Base-by-base conservation (phyloP, 2,797 vertebrate species). In the Neopelma chrysocephalum region DNA sequence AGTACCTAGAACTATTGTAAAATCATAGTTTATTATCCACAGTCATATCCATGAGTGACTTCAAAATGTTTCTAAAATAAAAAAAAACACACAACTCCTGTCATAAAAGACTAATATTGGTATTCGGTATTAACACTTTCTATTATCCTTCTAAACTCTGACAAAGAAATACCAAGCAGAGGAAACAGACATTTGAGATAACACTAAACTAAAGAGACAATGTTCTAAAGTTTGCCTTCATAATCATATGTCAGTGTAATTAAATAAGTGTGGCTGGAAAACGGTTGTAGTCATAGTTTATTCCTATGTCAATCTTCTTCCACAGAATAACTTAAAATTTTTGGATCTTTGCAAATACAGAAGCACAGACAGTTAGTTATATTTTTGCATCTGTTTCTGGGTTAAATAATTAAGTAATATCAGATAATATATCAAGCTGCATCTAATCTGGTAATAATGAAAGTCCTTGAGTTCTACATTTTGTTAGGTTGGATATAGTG, bases 31-130 rank as follows among this genome's bases (percentile, higher is more conserved):
- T 42, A 78, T 60, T 80, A 58, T 29, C n/a, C n/a, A 51, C 13
- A 31, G 20, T 75, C 34, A 92, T n/a, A 68, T 43, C 66, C 5
- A 68, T 15, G 15, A 56, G 36, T 34, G 50, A 66, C 14, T 66
- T 79, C 23, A 80, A 72, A 43, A 27, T 84, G 14, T 1, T 1
- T 45, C 20, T 61, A 70, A 85, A 82, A 53, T 51, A 31, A 47
- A 25, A 34, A n/a, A 53, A 13, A 3, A 1, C 45, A 34, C 3
- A 18, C 10, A 20, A 17, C 8, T 42, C 3, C 3, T 2, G 4
- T 12, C 1, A 22, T 12, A 27, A 80, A 48, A 12, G 18, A 45
- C 23, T 54, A 20, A 68, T 40, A 20, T 47, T 57, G 6, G n/a
- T 73, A 56, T 42, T 56, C 36, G 23, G 10, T 42, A 78, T 42